Evolutionary conservation across 2,888 invertebrate species (phyloP).

Genomic region (Sphaeridia pumilis): DNA sequence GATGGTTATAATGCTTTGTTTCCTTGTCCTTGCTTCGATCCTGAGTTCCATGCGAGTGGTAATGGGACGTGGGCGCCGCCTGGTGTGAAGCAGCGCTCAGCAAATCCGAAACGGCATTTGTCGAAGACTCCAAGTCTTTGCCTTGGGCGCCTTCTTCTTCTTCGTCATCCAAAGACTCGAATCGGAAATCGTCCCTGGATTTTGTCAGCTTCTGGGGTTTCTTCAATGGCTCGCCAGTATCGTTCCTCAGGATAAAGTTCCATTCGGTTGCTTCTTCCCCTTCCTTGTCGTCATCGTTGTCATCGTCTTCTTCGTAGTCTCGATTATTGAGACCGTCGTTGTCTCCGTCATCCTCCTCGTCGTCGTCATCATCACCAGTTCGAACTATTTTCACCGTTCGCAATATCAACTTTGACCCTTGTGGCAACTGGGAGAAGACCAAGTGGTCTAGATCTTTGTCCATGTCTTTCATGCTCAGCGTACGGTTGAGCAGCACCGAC

Average conservation of each 20-base stretch:
- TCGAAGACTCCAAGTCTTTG: background rate
- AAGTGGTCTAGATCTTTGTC: constrained; percentile 34
- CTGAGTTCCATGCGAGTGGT: constrained; percentile 20
- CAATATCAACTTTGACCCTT: constrained; percentile 33
- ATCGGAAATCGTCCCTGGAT: background rate
- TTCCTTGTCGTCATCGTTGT: constrained; percentile 10
- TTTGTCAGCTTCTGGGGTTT: background rate
- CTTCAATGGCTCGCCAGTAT: constrained; percentile 1
- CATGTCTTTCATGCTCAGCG: constrained; percentile 22
- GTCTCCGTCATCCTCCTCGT: constrained; percentile 19
- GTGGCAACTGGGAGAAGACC: constrained; percentile 33
- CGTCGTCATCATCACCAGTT: constrained; percentile 35
- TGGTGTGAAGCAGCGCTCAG: constrained; percentile 10
- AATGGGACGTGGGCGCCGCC: constrained; percentile 18
- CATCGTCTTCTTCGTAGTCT: constrained; percentile 10
- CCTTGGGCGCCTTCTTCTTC: background rate
- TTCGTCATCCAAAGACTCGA: constrained; percentile 12
- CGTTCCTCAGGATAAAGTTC: background rate
- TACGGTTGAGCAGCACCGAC: constrained; percentile 27
- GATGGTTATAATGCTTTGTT: constrained; percentile 23
- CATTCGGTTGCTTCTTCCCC: constrained; percentile 2
- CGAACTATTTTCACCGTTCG: constrained; percentile 32
- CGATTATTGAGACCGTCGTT: constrained; percentile 20
- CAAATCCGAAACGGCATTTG: constrained; percentile 5
- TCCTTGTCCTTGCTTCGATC: constrained; percentile 21